These are phyloP conservation scores for Brachionus asplanchnoidis DNA, from an alignment of 1,140 invertebrate genomes.

Conservation along the genomic window DNA sequence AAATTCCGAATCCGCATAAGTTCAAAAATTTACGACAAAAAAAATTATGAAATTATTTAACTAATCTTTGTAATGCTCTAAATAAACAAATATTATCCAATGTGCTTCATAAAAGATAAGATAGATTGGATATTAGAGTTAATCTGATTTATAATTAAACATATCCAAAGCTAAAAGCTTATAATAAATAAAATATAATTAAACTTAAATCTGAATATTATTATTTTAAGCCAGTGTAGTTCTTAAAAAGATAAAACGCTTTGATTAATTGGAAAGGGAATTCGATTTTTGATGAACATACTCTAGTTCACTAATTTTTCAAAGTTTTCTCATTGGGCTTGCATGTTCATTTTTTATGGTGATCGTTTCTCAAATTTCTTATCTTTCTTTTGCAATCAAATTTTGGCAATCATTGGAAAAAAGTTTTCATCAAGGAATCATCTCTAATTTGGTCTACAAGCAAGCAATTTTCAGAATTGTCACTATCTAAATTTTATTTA, in stretches of 20 bases:
- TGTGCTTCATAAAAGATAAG: neutral
- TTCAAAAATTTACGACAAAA: neutral
- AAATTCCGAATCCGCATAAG: neutral
- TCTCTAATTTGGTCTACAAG: neutral
- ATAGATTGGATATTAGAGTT: neutral
- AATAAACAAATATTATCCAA: neutral
- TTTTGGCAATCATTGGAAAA: neutral
- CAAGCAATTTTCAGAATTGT: neutral
- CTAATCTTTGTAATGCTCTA: neutral
- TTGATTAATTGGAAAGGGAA: neutral
- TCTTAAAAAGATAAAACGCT: neutral
- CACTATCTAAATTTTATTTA: neutral
- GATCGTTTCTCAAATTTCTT: neutral
- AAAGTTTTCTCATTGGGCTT: neutral
- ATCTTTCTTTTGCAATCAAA: neutral
- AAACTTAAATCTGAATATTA: neutral
- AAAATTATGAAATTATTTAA: neutral
- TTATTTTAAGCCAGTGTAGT: neutral
- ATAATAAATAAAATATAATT: neutral
- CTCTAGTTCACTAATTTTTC: neutral
- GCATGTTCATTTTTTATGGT: neutral
- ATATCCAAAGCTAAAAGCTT: neutral
- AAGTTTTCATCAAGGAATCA: neutral
- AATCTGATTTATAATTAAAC: neutral
- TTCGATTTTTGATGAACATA: conserved; percentile 3